Base-by-base conservation (phyloP, 2,797 vertebrate genomes). In the Amphiprion clarkii region DNA sequence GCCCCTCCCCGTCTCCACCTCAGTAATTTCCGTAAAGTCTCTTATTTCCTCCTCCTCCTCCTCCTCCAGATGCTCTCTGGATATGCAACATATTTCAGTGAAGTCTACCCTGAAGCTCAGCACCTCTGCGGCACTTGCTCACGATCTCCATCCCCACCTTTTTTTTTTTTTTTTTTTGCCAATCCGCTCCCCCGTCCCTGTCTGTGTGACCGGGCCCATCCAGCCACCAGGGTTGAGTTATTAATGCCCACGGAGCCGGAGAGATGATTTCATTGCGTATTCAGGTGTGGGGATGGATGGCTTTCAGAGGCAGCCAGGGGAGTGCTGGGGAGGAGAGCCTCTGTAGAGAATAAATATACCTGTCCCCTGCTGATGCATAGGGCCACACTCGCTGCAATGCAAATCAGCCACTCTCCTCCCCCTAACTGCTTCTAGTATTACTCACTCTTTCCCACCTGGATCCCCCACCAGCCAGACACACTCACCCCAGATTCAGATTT, bases 251-350 rank as follows among this genome's bases (percentile, higher is more conserved):
- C 72, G 87, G 87, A 89, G 82, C 81, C 84, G 84, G 76, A 81
- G 70, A 89, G 88, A 93, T 92, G 91, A 94, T 92, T 94, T 93
- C 89, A 94, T 94, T 93, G 92, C 81, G 81, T 93, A 93, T 94
- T 92, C 91, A 93, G 89, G 91, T 93, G 91, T 81, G 80, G 81
- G 87, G 90, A 93, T 94, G 82, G 92, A 93, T 94, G 91, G 90
- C 84, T 92, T 92, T 89, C 88, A 84, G 87, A 88, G 75, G 80
- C 86, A 79, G 87, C 76, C 78, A 67, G 70, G 82, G 92, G 88
- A 93, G 88, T 90, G 89, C 87, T 85, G 82, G 79, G 78, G 88
- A 90, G 87, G 83, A 91, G 89, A 93, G 90, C 78, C 87, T 94
- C 87, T 79, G 88, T 86, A 83, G 89, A 87, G 93, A 90, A 94